Evolutionary conservation across 2,888 invertebrate species (phyloP).

Genomic region (Cerastis rubricosa): DNA sequence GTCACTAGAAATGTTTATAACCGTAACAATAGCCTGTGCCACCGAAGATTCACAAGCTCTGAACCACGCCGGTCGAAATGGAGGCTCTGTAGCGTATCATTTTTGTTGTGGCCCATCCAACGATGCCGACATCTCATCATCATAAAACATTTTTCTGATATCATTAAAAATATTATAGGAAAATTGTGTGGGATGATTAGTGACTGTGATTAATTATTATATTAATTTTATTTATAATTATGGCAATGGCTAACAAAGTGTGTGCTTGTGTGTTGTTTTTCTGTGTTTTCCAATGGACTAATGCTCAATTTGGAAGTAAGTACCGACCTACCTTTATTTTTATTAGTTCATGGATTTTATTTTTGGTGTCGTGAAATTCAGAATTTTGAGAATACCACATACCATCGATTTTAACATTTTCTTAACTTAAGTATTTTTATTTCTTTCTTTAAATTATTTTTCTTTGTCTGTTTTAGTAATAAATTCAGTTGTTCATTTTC

Average conservation of each 20-base stretch:
- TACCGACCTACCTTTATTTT: slow-evolving; percentile 47
- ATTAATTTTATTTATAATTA: slow-evolving; percentile 4
- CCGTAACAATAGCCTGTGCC: slow-evolving; percentile 18
- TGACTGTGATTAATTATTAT: slow-evolving; percentile 3
- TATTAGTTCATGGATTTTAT: neutral
- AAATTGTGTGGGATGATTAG: slow-evolving; percentile 17
- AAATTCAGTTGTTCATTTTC: neutral
- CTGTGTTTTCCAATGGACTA: slow-evolving; percentile 77
- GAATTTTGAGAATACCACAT: too few species aligned
- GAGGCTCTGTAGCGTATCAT: slow-evolving; percentile 85
- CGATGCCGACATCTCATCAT: slow-evolving; percentile 60
- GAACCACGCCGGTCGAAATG: slow-evolving; percentile 76
- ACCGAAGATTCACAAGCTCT: slow-evolving; percentile 77
- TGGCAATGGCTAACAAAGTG: slow-evolving; percentile 62
- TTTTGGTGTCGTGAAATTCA: neutral
- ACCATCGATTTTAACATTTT: neutral
- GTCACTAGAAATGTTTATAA: neutral
- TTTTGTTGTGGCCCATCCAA: slow-evolving; percentile 79
- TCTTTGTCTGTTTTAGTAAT: neutral
- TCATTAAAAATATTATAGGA: neutral
- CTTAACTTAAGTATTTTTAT: neutral
- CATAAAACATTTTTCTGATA: slow-evolving; percentile 22
- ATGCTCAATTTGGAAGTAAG: slow-evolving; percentile 88
- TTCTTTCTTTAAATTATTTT: neutral
- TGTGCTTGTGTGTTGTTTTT: slow-evolving; percentile 72